Conservation (phyloP, 2,888 invertebrate species). For the Cybosia mesomella region DNA sequence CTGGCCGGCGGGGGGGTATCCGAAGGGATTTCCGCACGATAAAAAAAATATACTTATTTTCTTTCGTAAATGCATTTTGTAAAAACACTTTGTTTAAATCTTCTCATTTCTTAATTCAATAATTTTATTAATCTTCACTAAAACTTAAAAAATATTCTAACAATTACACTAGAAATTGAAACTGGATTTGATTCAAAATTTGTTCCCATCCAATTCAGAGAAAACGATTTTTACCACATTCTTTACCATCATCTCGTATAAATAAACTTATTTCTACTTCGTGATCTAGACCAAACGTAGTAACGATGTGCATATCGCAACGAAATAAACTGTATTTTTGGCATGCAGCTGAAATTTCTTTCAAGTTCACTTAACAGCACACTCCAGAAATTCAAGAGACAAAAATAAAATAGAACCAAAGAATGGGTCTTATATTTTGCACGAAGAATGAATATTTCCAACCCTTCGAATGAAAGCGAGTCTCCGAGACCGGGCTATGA, state of each 20-base stretch:
- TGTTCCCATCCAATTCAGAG: background rate
- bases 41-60: too few relatives aligned
- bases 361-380: background rate
- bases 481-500: conserved; percentile 60
- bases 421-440: conserved; percentile 1
- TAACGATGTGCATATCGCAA: conserved; percentile 1
- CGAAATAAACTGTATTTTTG: background rate
- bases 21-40: too few relatives aligned
- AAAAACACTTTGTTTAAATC: too few relatives aligned
- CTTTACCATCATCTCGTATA: background rate
- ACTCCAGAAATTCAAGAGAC: background rate
- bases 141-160: background rate
- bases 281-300: background rate
- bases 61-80: too few relatives aligned
- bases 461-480: conserved; percentile 51
- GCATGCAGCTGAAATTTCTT: background rate
- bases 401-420: conserved; percentile 4
- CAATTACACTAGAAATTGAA: background rate
- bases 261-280: background rate
- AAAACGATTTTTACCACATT: background rate
- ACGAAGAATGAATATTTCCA: conserved; percentile 39
- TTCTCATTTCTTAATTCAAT: too few relatives aligned
- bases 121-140: too few relatives aligned
- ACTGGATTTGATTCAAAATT: too few relatives aligned
- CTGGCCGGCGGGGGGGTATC: too few relatives aligned